Percentiles rank a stretch among this genome's conserved stretches.
Conservation (phyloP, 2,888 invertebrate genomes). For the Ichneumon xanthorius region DNA sequence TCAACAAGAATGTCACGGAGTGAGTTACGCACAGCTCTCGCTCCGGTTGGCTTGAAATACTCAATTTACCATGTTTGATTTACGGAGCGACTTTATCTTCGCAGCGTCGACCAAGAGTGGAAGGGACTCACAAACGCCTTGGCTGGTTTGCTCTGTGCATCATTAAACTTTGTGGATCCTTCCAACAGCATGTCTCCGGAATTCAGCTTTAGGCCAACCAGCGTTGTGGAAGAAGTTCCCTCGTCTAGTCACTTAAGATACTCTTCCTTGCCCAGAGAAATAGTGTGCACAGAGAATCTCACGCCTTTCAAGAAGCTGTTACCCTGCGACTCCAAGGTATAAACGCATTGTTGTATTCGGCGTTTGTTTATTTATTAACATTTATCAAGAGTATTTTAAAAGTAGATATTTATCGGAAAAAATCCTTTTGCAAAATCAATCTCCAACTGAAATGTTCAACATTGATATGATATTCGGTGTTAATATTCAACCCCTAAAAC, state of each 20-base stretch:
- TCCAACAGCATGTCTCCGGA: conserved; percentile 94
- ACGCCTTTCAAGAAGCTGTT: conserved; percentile 99
- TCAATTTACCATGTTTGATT: not conserved
- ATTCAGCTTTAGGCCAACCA: conserved; percentile 92
- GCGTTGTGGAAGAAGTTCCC: conserved; percentile 85
- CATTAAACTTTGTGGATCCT: conserved; percentile 96
- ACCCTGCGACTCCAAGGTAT: conserved; percentile 95
- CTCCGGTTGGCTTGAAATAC: not conserved
- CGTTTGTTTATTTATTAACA: not conserved
- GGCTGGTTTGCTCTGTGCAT: conserved; percentile 98
- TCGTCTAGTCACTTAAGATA: conserved; percentile 89
- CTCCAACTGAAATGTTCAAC: too few relatives aligned
- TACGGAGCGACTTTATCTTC: conserved; percentile 67
- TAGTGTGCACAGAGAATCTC: conserved; percentile 99
- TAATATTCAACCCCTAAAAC: too few relatives aligned
- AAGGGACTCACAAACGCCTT: conserved; percentile 94
- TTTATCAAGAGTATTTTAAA: not conserved
- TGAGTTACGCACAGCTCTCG: conserved; percentile 66
- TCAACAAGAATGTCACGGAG: conserved; percentile 85
- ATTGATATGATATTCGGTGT: too few relatives aligned
- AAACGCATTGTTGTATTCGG: conserved; percentile 24
- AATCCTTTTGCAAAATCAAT: too few relatives aligned
- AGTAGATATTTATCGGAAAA: not conserved
- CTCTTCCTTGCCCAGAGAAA: conserved; percentile 97
- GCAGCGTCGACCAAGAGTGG: conserved; percentile 94